Conservation (phyloP, 2,113 vertebrate genomes). For the Halichoeres trimaculatus region DNA sequence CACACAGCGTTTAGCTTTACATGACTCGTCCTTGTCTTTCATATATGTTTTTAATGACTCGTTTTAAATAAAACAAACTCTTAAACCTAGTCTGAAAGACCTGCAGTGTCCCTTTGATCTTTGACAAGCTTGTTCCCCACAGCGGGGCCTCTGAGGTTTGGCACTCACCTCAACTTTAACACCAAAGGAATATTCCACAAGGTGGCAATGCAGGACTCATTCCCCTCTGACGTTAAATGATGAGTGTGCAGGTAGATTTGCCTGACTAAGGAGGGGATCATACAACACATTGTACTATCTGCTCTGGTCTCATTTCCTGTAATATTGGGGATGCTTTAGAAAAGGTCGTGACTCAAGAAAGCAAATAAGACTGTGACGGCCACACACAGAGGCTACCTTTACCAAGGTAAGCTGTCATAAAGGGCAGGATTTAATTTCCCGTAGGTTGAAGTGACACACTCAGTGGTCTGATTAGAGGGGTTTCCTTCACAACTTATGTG, state of each 20-base stretch:
- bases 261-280: constrained; percentile 58
- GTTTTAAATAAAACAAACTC: constrained; percentile 74
- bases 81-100: constrained; percentile 52
- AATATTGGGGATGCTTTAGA: constrained; percentile 51
- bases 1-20: constrained; percentile 46
- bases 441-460: constrained; percentile 57
- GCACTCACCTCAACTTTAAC: constrained; percentile 31
- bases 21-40: constrained; percentile 58
- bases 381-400: constrained; percentile 56
- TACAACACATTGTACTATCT: constrained; percentile 41
- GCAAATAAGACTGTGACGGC: constrained; percentile 55
- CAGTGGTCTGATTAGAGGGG: constrained; percentile 24
- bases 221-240: constrained; percentile 60
- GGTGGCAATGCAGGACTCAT: constrained; percentile 76
- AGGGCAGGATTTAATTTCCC: constrained; percentile 62
- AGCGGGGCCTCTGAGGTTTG: constrained; percentile 61
- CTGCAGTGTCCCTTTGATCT: constrained; percentile 60
- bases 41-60: constrained; percentile 63
- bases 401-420: constrained; percentile 48
- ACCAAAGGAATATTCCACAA: constrained; percentile 72
- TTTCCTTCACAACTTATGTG: constrained; percentile 61
- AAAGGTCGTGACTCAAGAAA: constrained; percentile 63
- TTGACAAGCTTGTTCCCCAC: constrained; percentile 58
- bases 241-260: constrained; percentile 73
- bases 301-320: constrained; percentile 72